phyloP scores from a whole-genome alignment of 1,140 invertebrate species.

The Lethrus apterus region DNA sequence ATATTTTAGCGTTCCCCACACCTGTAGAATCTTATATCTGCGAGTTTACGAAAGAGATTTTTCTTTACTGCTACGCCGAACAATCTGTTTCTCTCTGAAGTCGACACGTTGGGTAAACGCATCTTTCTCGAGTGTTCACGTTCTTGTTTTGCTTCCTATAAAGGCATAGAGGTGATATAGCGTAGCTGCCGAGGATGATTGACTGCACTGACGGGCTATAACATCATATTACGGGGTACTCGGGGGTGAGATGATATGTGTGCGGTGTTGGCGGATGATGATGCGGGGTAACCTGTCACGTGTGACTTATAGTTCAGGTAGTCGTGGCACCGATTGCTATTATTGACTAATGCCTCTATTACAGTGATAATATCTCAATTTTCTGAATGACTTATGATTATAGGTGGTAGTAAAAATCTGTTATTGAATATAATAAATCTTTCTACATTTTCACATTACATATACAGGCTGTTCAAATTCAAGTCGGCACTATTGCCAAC shows the following conservation, averaged over 20 bases:
- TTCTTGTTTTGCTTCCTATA: not conserved
- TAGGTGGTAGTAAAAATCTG: slow-evolving; percentile 1
- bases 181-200: slow-evolving; percentile 35
- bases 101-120: too few species aligned
- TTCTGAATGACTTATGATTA: not conserved
- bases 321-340: not conserved
- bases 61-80: not conserved
- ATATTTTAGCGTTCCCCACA: slow-evolving; percentile 32
- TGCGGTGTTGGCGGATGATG: slow-evolving; percentile 28
- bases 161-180: slow-evolving; percentile 25
- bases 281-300: slow-evolving; percentile 28
- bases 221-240: slow-evolving; percentile 36
- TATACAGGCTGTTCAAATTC: too few species aligned
- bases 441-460: too few species aligned
- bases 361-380: not conserved
- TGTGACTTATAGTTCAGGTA: slow-evolving; percentile 16
- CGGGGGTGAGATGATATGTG: slow-evolving; percentile 34
- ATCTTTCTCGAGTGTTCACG: not conserved
- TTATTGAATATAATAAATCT: slow-evolving; percentile 11
- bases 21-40: slow-evolving; percentile 30
- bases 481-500: too few species aligned
- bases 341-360: not conserved
- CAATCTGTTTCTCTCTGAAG: slow-evolving; percentile 1
- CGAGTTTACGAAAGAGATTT: not conserved
- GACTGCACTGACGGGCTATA: slow-evolving; percentile 37